Percentiles rank a stretch among this genome's conserved stretches.
Conservation (phyloP, 2,797 vertebrate genomes). For the Aselliscus stoliczkanus region DNA sequence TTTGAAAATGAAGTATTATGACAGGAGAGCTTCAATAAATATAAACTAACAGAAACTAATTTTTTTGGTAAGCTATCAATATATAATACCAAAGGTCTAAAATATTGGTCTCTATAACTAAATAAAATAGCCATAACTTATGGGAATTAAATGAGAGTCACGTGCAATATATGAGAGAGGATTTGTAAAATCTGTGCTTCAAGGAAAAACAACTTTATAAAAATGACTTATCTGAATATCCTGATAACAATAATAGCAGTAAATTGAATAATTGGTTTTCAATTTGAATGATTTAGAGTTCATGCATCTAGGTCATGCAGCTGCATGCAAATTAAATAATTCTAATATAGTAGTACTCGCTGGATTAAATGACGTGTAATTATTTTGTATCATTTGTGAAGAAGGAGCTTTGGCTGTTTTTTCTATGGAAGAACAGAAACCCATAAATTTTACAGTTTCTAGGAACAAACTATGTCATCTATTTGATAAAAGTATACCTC, state of each 20-base stretch:
- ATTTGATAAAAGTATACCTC: neutral
- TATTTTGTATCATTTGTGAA: constrained; percentile 6
- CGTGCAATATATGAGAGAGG: neutral
- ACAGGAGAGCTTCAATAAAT: neutral
- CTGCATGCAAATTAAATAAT: constrained; percentile 72
- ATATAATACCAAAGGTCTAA: constrained; percentile 12
- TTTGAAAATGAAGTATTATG: neutral
- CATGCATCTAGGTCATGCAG: constrained; percentile 60
- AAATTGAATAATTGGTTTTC: constrained; percentile 61
- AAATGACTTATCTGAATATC: constrained; percentile 48
- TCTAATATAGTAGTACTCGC: neutral
- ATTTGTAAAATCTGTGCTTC: constrained; percentile 47
- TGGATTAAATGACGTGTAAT: neutral
- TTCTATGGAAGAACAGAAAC: neutral
- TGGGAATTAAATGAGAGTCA: neutral
- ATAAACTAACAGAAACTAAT: neutral
- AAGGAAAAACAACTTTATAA: neutral
- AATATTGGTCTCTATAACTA: neutral
- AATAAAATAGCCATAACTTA: neutral
- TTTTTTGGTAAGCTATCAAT: constrained; percentile 1
- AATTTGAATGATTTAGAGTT: constrained; percentile 74
- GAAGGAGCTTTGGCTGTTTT: neutral
- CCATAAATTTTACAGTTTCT: neutral
- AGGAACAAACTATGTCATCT: neutral
- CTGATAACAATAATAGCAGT: neutral